Conservation (phyloP, 2,888 invertebrate species). For the Shargacucullia verbasci region DNA sequence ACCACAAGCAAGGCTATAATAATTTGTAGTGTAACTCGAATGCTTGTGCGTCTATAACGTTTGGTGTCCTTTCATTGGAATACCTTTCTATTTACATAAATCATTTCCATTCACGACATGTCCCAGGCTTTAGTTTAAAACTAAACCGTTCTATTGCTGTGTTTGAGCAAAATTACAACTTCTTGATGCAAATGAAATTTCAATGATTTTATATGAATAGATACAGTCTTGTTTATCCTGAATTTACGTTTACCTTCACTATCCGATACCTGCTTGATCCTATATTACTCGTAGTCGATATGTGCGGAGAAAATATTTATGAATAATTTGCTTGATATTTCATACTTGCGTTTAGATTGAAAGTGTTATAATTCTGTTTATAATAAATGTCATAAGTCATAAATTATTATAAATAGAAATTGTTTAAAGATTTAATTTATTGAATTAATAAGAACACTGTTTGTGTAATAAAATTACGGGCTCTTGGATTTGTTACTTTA, state of each 20-base stretch:
- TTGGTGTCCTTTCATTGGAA: constrained; percentile 44
- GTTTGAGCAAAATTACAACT: constrained; percentile 25
- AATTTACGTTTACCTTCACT: constrained; percentile 22
- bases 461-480: no score
- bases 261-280: constrained; percentile 4
- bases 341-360: not conserved
- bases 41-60: constrained; percentile 9
- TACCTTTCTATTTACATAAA: constrained; percentile 55
- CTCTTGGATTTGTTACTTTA: no score
- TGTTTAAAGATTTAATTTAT: no score
- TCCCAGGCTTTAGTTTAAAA: constrained; percentile 31
- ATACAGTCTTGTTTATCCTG: constrained; percentile 22
- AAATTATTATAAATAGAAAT: no score
- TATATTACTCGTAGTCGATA: not conserved
- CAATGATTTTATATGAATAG: constrained; percentile 11
- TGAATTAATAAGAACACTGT: no score
- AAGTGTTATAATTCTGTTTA: no score
- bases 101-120: constrained; percentile 45
- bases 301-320: not conserved
- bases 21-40: constrained; percentile 1
- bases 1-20: constrained; percentile 12
- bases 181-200: constrained; percentile 17
- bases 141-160: constrained; percentile 17
- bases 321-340: not conserved
- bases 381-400: no score